phyloP scores from a whole-genome alignment of 2,888 invertebrate species.

The Acronicta aceris region DNA sequence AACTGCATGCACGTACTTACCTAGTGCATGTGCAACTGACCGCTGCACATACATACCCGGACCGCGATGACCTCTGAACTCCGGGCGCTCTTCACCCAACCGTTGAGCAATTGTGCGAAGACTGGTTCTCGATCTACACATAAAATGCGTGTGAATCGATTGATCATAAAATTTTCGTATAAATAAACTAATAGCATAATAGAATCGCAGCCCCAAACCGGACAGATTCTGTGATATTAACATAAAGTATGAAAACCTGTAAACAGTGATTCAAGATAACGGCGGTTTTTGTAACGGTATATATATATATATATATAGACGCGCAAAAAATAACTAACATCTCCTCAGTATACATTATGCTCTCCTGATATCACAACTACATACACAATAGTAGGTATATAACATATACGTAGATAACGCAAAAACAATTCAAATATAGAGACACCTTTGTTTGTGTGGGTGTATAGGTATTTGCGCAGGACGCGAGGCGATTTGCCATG shows the following conservation, averaged over 20 bases:
- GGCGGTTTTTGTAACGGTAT: conserved; percentile 33
- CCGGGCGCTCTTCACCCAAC: conserved; percentile 61
- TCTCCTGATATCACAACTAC: conserved; percentile 62
- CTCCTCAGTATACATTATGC: conserved; percentile 56
- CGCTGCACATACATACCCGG: conserved; percentile 53
- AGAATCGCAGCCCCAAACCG: conserved; percentile 66
- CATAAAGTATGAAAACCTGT: conserved; percentile 52
- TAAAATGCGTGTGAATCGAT: conserved; percentile 73
- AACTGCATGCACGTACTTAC: conserved; percentile 50
- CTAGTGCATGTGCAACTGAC: conserved; percentile 48
- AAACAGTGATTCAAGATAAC: conserved; percentile 57
- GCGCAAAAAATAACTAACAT: conserved; percentile 42
- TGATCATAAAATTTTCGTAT: conserved; percentile 63
- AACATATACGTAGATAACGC: conserved; percentile 53
- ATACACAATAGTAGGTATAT: conserved; percentile 32
- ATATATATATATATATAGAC: conserved; percentile 21
- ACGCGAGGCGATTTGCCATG: conserved; percentile 74
- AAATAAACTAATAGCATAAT: conserved; percentile 54
- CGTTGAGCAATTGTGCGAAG: conserved; percentile 75
- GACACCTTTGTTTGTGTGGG: conserved; percentile 48
- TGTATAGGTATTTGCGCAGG: conserved; percentile 68
- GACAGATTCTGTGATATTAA: conserved; percentile 56
- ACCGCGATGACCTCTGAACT: conserved; percentile 78
- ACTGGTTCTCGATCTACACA: conserved; percentile 68
- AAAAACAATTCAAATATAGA: conserved; percentile 41